Evolutionary conservation across 2,888 invertebrate genomes (phyloP), one percentile per base, ranked within the genome.

Genomic region (Drosophila vallismaia): DNA sequence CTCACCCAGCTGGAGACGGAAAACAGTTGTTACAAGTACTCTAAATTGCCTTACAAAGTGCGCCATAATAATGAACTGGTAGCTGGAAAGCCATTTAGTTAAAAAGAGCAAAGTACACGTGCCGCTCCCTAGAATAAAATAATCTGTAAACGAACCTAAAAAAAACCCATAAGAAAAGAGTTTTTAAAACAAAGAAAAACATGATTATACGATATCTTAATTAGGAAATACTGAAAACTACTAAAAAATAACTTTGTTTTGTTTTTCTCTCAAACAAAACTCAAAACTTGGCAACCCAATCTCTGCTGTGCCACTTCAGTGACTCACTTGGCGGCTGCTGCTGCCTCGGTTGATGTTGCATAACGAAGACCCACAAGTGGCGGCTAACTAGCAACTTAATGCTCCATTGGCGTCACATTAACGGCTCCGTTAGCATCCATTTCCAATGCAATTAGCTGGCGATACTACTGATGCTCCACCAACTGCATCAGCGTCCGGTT

Each of bases 401-500:
- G 88, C 74, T 66, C 67, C 79, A 88, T 85, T 85, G 67, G 40
- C 66, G 76, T 51, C 69, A 67, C 74, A 73, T 80, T 76, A 79
- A 42, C 79, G 53, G 79, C 71, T 51, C 55, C 76, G 70, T 70
- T 70, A 70, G 54, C 60, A 64, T 52, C 68, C 58, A 71, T 69
- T 60, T 69, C 58, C 71, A 71, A 64, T 71, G 82, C 87, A 88
- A 86, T 82, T 82, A 88, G 77, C 59, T 66, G 67, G 66, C 76
- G 85, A 62, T 72, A 33, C 52, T 44, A 46, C 52, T 44, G 51
- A 44, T 28, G 75, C 38, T 57, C 58, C 64, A 69, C 59, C 26
- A 38, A 38, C 31, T 54, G 49, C 53, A 36, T 80, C 74, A 36
- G 86, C 77, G 80, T 81, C 88, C 88, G 81, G 75, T 84, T 82